Evolutionary conservation across 1,140 invertebrate genomes (phyloP), one percentile per base, ranked within the genome.

Genomic region (Calliphora vicina): DNA sequence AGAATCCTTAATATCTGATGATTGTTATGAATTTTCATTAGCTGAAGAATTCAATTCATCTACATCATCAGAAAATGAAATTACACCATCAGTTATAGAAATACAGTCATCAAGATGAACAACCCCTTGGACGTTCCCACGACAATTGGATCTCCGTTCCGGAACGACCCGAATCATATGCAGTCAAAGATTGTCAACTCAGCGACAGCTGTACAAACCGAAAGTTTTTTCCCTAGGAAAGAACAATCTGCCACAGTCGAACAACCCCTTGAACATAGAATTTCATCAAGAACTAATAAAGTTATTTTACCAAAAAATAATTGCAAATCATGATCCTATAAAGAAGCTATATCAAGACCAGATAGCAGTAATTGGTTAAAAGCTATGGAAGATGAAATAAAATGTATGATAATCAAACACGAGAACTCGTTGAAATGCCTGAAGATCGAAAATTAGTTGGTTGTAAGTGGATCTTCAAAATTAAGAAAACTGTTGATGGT

Each of bases 361-460:
- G 81, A 84, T 25, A 71, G 26, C 13, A 71, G 83, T 9, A 45
- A 85, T 26, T 87, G 85, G 85, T 72, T 82, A n/a, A 25, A 76
- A 26, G 87, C 86, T 23, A 87, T 88, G 82, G 17, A 84, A 67
- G 29, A 84, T 10, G 87, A 89, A 85, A 82, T 86, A 29, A 25
- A 12, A 26, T 87, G 0, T 57, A 81, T 17, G 29, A 82, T 74
- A 86, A 86, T 83, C 72, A 85, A 61, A 83, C 85, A 25, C 88
- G 86, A 86, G 76, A 82, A 6, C 27, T 88, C 23, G 84, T 87
- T 1, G 73, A 84, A n/a, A 43, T 35, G 72, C 88, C 83, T 25
- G 81, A 84, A 84, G 43, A 45, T n/a, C 85, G 72, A 1, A n/a
- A n/a, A n/a, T n/a, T n/a, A n/a, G n/a, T n/a, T n/a, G n/a, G n/a